Conservation (phyloP, 2,797 vertebrate genomes). For the Cygnus olor region DNA sequence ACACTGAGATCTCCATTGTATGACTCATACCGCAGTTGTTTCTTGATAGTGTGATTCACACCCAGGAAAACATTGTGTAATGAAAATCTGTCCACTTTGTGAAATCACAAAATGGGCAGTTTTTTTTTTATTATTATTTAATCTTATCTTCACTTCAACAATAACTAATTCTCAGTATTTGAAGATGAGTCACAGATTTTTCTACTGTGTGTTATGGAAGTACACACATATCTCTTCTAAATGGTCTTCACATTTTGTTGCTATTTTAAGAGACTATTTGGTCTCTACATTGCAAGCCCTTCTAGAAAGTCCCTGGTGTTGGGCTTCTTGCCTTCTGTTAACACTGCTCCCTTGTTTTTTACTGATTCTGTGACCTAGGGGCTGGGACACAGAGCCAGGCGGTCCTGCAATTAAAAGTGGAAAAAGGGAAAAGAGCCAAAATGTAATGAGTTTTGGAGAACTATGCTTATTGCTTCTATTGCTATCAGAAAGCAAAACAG, state of each 20-base stretch:
- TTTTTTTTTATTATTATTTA: background rate
- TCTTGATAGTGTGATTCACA: constrained; percentile 9
- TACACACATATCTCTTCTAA: background rate
- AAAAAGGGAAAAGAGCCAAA: background rate
- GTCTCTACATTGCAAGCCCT: background rate
- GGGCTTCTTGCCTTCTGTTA: background rate
- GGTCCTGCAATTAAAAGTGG: background rate
- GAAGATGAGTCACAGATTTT: background rate
- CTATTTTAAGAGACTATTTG: background rate
- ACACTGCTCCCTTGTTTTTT: background rate
- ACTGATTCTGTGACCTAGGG: background rate
- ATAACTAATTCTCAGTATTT: background rate
- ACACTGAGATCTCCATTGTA: background rate
- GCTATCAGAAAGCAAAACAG: background rate
- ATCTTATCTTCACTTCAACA: background rate
- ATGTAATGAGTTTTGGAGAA: background rate
- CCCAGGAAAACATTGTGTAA: background rate
- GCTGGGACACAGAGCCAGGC: background rate
- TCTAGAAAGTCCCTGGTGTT: background rate
- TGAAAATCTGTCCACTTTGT: constrained; percentile 7
- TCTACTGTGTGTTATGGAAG: background rate
- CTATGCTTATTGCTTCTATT: background rate
- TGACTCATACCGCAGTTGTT: background rate
- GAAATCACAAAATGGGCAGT: background rate
- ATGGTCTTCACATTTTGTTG: background rate